A percentile compares a stretch with the other conserved stretches of the same genome.
These are phyloP conservation scores for Chymomyza costata DNA, from an alignment of 1,140 invertebrate species.

Conservation along the genomic window DNA sequence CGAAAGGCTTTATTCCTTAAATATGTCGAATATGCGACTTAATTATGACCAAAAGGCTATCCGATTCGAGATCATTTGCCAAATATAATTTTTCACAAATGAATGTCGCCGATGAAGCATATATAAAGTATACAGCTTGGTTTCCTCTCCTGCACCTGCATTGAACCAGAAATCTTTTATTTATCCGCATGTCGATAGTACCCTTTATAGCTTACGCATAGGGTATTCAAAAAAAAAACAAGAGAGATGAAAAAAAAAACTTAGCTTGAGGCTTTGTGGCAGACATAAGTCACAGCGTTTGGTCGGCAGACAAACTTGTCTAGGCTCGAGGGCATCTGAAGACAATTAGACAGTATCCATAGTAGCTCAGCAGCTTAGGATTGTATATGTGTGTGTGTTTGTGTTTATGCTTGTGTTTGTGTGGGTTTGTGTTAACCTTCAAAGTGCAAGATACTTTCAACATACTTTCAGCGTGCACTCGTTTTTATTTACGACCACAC, in stretches of 20 bases:
- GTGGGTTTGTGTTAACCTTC: conserved; percentile 40
- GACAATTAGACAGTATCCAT: conserved; percentile 54
- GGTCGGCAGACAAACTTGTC: neutral
- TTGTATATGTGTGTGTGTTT: conserved; percentile 23
- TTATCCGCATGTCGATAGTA: no score
- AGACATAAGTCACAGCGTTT: conserved; percentile 74
- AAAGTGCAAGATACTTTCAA: neutral
- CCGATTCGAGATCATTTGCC: no score
- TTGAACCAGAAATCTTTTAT: no score
- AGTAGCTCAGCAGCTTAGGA: neutral
- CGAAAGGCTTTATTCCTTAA: no score
- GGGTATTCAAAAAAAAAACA: conserved; percentile 12
- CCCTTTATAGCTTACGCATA: no score
- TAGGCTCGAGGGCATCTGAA: conserved; percentile 34
- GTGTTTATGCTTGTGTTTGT: neutral
- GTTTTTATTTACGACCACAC: no score
- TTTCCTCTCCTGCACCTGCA: no score
- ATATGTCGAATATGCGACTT: no score
- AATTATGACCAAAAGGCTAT: no score
- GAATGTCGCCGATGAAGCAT: no score
- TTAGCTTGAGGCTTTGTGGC: conserved; percentile 65
- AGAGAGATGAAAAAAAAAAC: conserved; percentile 23
- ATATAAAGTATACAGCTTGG: no score
- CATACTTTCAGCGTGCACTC: neutral
- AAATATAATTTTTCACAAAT: no score